phyloP scores from a whole-genome alignment of 2,113 vertebrate species.

The Hippopotamus amphibius region DNA sequence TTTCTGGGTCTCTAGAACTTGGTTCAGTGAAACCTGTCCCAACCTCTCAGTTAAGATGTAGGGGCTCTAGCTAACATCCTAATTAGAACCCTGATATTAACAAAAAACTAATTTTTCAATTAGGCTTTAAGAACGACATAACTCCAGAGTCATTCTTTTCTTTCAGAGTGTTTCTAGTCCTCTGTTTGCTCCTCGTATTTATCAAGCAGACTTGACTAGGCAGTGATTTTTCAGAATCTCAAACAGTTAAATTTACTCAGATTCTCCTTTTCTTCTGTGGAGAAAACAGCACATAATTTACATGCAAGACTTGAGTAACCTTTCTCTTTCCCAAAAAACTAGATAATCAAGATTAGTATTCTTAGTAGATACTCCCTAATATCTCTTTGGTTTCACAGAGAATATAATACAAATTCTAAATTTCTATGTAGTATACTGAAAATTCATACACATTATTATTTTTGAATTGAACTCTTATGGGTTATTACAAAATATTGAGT shows the following conservation, averaged over 20 bases:
- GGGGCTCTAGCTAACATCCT: neutral
- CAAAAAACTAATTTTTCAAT: neutral
- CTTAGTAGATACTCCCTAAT: neutral
- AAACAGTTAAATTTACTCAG: neutral
- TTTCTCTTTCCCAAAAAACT: neutral
- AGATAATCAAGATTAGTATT: neutral
- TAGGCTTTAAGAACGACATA: neutral
- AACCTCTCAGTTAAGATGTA: neutral
- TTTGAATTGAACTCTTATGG: no score
- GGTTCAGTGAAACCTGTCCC: neutral
- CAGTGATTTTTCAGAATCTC: neutral
- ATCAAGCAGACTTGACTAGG: neutral
- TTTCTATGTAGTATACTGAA: neutral
- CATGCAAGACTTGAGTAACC: neutral
- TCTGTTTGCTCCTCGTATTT: slow-evolving; percentile 62
- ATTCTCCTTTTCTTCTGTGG: neutral
- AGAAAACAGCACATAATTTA: neutral
- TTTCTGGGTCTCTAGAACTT: neutral
- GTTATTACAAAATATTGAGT: no score
- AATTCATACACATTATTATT: neutral
- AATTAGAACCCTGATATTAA: neutral
- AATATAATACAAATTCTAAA: neutral
- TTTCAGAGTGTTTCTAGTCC: slow-evolving; percentile 15
- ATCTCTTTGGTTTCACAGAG: neutral
- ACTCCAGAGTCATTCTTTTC: neutral